Percentiles rank a stretch among this genome's conserved stretches.
phyloP scores from a whole-genome alignment of 2,888 invertebrate genomes.

The Nomada ruficornis region DNA sequence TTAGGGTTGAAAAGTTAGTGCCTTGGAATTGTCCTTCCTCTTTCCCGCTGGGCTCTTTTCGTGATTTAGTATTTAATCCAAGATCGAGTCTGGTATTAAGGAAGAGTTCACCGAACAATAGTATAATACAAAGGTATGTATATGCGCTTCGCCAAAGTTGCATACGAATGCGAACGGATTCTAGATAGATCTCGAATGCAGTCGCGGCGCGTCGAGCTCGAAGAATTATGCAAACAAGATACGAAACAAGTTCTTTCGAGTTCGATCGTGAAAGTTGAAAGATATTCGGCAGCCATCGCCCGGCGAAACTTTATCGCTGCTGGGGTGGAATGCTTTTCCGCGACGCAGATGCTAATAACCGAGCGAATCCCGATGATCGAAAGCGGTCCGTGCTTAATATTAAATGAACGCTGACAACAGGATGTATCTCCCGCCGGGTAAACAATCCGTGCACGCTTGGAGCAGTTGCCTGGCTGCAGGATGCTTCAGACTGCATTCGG shows the following conservation, averaged over 20 bases:
- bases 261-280: slow-evolving; percentile 1
- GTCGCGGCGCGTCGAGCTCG: neutral
- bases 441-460: slow-evolving; percentile 26
- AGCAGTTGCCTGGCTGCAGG: slow-evolving; percentile 19
- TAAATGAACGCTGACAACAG: slow-evolving; percentile 2
- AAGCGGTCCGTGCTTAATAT: slow-evolving; percentile 7
- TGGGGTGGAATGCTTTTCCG: neutral
- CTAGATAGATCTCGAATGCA: neutral
- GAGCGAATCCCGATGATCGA: neutral
- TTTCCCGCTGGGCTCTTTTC: no score
- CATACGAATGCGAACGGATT: no score
- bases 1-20: no score
- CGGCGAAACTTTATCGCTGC: slow-evolving; percentile 31
- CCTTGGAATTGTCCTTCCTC: neutral
- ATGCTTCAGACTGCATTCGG: slow-evolving; percentile 46
- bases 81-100: no score
- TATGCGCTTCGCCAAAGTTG: no score
- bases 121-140: no score
- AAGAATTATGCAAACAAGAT: neutral
- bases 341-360: neutral
- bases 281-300: slow-evolving; percentile 10
- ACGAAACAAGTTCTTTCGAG: neutral
- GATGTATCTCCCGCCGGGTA: neutral
- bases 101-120: no score
- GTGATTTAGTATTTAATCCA: no score